Conservation (phyloP, 2,888 invertebrate species). For the Chrysolina haemoptera region DNA sequence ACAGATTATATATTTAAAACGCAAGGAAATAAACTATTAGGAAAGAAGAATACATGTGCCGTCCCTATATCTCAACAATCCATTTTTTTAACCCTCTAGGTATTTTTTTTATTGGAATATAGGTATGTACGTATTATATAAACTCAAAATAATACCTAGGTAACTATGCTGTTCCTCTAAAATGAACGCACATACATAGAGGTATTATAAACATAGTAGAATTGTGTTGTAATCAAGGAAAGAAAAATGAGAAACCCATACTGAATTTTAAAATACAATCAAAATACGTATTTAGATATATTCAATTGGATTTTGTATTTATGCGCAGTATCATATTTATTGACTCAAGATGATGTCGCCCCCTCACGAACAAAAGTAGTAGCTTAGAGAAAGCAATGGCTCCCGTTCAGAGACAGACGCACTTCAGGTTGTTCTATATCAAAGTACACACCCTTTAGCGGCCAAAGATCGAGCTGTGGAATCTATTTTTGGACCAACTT, state of each 20-base stretch:
- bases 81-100: no score
- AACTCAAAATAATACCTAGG: no score
- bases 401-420: conserved; percentile 59
- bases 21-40: no score
- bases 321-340: conserved; percentile 69
- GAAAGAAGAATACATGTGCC: no score
- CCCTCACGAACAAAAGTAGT: conserved; percentile 54
- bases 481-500: conserved; percentile 69
- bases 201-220: no score
- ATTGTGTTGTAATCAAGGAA: no score
- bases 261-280: conserved; percentile 12
- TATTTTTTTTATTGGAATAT: no score
- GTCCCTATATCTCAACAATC: no score
- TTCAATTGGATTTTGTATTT: conserved; percentile 40
- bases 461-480: conserved; percentile 77
- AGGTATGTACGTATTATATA: no score
- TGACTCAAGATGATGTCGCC: conserved; percentile 65
- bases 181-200: no score
- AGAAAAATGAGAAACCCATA: background rate
- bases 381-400: conserved; percentile 64
- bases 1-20: no score
- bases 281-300: conserved; percentile 18
- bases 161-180: no score
- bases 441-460: conserved; percentile 77
- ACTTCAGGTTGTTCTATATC: conserved; percentile 55